A percentile compares a stretch with the other conserved stretches of the same genome.
Conservation (phyloP, 2,113 vertebrate genomes). For the Leuciscus idus region DNA sequence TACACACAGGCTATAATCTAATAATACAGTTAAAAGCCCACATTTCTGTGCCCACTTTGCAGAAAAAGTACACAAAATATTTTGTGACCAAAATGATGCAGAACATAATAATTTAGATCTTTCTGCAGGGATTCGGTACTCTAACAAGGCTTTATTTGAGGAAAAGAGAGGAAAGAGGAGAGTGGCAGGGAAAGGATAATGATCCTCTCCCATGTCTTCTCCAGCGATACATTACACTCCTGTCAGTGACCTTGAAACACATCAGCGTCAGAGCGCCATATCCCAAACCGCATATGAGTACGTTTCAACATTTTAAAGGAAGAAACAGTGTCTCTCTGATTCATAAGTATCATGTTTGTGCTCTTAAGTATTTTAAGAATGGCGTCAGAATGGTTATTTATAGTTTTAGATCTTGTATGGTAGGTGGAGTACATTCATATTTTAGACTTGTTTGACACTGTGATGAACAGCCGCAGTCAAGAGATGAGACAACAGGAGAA, state of each 20-base stretch:
- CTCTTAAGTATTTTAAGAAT: not conserved
- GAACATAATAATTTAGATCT: not conserved
- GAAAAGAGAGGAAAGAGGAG: not conserved
- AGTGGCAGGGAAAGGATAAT: conserved; percentile 4
- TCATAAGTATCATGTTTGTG: conserved; percentile 18
- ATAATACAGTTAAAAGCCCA: not conserved
- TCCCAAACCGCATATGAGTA: not conserved
- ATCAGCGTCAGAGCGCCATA: not conserved
- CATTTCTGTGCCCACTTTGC: not conserved
- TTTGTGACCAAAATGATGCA: not conserved
- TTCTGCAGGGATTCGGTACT: conserved; percentile 20
- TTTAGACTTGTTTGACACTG: not conserved
- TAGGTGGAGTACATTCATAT: conserved; percentile 13
- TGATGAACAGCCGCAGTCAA: not conserved
- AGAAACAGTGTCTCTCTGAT: conserved; percentile 19
- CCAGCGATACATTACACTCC: conserved; percentile 34
- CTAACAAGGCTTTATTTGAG: conserved; percentile 5
- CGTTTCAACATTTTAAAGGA: not conserved
- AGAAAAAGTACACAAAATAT: conserved; percentile 4
- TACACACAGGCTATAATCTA: not conserved
- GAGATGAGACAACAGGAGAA: not conserved
- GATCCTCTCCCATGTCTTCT: conserved; percentile 39
- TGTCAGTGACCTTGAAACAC: conserved; percentile 50
- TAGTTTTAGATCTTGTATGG: conserved; percentile 19
- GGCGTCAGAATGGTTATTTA: conserved; percentile 10